Evolutionary conservation across 2,888 invertebrate species (phyloP).

Genomic region (Tetragonula carbonaria): DNA sequence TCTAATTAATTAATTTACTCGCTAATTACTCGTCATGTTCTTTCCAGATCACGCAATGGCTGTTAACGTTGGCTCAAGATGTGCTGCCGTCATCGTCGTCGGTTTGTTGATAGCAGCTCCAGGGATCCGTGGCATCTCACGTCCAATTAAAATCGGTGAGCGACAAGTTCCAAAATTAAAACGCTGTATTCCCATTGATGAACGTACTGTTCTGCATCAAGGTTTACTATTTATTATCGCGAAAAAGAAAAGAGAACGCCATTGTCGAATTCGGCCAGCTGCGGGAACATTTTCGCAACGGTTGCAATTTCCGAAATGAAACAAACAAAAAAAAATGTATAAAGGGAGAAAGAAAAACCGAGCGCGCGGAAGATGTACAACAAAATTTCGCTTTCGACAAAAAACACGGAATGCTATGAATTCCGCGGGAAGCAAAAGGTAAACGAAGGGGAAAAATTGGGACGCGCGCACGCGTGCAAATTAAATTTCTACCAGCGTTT

Average conservation of each 20-base stretch:
- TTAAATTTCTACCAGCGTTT: constrained; percentile 23
- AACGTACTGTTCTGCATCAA: neutral
- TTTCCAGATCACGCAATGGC: neutral
- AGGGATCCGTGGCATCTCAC: constrained; percentile 8
- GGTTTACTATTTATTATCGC: neutral
- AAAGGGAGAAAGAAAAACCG: neutral
- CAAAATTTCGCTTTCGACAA: constrained; percentile 1
- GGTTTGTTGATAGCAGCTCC: constrained; percentile 27
- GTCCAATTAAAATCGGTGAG: constrained; percentile 62
- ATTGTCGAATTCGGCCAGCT: neutral
- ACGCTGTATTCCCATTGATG: neutral
- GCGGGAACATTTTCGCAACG: neutral
- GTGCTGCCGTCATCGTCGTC: constrained; percentile 14
- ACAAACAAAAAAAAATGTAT: neutral
- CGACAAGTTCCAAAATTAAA: neutral
- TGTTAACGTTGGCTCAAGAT: constrained; percentile 26
- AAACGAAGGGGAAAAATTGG: neutral
- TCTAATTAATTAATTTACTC: neutral
- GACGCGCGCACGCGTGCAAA: constrained; percentile 7
- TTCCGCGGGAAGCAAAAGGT: neutral
- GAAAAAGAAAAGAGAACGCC: neutral
- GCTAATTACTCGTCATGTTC: neutral
- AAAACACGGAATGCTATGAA: neutral
- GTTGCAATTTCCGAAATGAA: neutral
- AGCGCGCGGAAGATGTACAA: neutral